phyloP scores from a whole-genome alignment of 2,113 vertebrate genomes.

The Dromas ardeola region DNA sequence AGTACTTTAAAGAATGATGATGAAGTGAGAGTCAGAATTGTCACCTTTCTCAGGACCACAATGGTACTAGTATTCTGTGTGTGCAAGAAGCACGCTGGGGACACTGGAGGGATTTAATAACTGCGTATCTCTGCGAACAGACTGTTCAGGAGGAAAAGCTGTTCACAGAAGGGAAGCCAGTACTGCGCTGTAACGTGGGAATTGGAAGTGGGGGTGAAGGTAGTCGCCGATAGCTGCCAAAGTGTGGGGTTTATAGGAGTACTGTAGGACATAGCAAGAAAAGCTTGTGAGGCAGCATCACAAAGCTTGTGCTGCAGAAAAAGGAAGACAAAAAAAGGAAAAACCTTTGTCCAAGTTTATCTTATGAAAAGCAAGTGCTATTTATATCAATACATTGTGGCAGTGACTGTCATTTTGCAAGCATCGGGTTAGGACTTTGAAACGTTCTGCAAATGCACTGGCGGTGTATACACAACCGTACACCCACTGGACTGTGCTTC shows the following conservation, averaged over 20 bases:
- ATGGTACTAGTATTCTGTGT: conserved; percentile 20
- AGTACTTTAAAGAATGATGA: conserved; percentile 54
- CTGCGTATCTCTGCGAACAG: background rate
- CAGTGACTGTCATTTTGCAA: conserved; percentile 29
- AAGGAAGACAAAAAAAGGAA: background rate
- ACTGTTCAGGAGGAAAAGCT: background rate
- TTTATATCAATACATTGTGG: conserved; percentile 58
- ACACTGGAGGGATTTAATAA: conserved; percentile 11
- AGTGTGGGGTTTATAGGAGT: background rate
- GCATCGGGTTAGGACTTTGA: conserved; percentile 41
- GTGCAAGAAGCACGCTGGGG: background rate
- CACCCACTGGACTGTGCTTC: conserved; percentile 45
- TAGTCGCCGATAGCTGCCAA: background rate
- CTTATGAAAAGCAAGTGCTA: conserved; percentile 27
- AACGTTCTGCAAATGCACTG: conserved; percentile 62
- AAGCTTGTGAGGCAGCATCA: background rate
- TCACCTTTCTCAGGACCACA: conserved; percentile 44
- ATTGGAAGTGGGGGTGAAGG: background rate
- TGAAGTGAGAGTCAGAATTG: conserved; percentile 61
- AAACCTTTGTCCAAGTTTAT: conserved; percentile 4
- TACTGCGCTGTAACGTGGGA: background rate
- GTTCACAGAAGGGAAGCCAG: background rate
- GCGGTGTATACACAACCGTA: conserved; percentile 23
- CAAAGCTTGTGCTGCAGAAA: background rate
- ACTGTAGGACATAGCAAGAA: background rate